Evolutionary conservation across 2,113 vertebrate species (phyloP), one percentile per base, ranked within the genome.

Genomic region (Cryptoleucopteryx plumbea): DNA sequence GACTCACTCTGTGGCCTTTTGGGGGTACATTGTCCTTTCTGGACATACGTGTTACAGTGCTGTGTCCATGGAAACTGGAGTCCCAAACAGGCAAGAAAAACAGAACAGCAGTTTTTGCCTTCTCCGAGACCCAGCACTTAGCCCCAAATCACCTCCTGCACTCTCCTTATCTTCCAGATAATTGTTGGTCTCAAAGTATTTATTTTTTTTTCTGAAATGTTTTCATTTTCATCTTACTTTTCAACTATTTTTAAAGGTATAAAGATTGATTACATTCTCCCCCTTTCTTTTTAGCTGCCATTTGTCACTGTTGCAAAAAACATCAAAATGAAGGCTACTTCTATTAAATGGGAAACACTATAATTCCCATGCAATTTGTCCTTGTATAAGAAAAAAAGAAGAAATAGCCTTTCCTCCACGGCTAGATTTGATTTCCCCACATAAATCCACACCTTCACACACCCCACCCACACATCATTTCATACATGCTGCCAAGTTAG

Each of bases 261-360:
- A 96, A 94, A 97, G 97, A 98, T 98, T 98, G 94, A 98, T 97
- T 97, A 93, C 67, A 59, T 81, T 88, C 95, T 95, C 94, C 86
- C 26, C 40, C 82, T 96, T 97, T 92, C 89, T 94, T 96, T 95
- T 96, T 95, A 93, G 94, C 67, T 87, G 96, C 89, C 89, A 98
- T 98, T 98, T 97, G 95, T 98, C 97, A 98, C 86, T 96, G 90
- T 72, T 97, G 86, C 74, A 92, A 95, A 88, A 97, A 98, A 94
- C 81, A 98, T 79, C 78, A 95, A 96, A 96, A 96, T 90, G 95
- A 98, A 98, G 96, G 94, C 89, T 96, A 86, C 89, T 94, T 50
- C 97, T 96, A 96, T 97, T 96, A 97, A 97, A 95, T 63, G 72
- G 92, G 93, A 96, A 93, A 90, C 87, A 81, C 91, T 88, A 85